Percentiles rank a stretch among this genome's conserved stretches.
Conservation (phyloP, 1,140 invertebrate species). For the Brachionus rotundiformis region DNA sequence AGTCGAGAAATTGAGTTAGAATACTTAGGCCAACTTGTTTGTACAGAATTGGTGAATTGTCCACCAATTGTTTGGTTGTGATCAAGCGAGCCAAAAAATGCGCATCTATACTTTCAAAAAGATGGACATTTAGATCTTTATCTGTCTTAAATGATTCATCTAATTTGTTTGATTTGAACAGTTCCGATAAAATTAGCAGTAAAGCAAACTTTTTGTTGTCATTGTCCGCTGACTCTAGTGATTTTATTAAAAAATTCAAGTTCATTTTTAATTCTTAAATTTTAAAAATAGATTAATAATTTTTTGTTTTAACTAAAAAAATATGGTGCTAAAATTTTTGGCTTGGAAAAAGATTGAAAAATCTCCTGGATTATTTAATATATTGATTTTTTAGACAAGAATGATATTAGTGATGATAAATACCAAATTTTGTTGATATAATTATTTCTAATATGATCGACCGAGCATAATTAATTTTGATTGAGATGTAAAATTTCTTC, state of each 20-base stretch:
- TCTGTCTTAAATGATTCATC: slow-evolving; percentile 7
- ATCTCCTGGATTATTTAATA: no score
- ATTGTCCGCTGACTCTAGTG: slow-evolving; percentile 13
- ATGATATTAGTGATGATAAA: no score
- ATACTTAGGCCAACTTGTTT: slow-evolving; percentile 41
- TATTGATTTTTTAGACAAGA: neutral
- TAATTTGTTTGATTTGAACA: slow-evolving; percentile 32
- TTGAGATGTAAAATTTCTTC: no score
- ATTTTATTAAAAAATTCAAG: neutral
- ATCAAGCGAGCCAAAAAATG: slow-evolving; percentile 39
- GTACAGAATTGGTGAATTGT: slow-evolving; percentile 27
- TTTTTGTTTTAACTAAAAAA: neutral
- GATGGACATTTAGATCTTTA: neutral
- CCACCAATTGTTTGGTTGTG: slow-evolving; percentile 37
- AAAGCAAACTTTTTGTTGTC: slow-evolving; percentile 49
- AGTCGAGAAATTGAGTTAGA: slow-evolving; percentile 33
- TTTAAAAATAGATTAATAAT: no score
- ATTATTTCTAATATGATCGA: no score
- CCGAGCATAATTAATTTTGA: no score
- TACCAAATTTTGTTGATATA: no score
- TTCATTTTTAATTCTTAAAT: slow-evolving; percentile 28
- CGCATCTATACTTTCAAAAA: slow-evolving; percentile 34
- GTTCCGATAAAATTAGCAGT: slow-evolving; percentile 14
- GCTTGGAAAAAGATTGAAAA: neutral
- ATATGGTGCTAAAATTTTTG: neutral